Percentiles rank a stretch among this genome's conserved stretches.
phyloP scores from a whole-genome alignment of 2,113 vertebrate species.

The Psilopsiagon aymara region DNA sequence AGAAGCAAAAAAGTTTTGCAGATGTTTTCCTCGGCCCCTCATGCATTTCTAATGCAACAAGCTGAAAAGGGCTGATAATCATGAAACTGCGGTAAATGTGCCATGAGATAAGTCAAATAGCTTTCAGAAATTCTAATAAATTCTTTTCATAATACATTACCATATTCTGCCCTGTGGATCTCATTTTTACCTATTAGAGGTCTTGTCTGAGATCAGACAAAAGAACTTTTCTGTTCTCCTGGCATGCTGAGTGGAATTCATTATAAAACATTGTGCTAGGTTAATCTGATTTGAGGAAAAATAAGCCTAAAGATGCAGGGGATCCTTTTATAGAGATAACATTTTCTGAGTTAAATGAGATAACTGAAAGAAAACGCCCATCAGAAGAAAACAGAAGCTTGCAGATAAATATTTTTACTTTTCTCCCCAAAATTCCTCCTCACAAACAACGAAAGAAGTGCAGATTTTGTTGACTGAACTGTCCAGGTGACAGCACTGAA shows the following conservation, averaged over 20 bases:
- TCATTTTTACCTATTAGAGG: conserved; percentile 69
- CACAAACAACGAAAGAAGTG: not conserved
- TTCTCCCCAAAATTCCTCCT: not conserved
- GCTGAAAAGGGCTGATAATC: conserved; percentile 29
- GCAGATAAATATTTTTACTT: not conserved
- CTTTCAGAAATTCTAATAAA: conserved; percentile 48
- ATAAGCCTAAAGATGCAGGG: not conserved
- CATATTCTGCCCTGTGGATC: conserved; percentile 36
- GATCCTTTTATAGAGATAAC: not conserved
- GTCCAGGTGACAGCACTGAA: not conserved
- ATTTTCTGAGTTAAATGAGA: conserved; percentile 10
- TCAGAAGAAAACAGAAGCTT: not conserved
- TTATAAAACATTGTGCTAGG: conserved; percentile 22
- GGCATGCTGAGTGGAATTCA: conserved; percentile 34
- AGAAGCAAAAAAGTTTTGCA: not conserved
- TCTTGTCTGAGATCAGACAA: conserved; percentile 56
- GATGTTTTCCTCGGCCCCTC: not conserved
- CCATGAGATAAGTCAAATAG: conserved; percentile 27
- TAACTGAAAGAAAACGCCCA: not conserved
- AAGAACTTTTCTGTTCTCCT: conserved; percentile 31
- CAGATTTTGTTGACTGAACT: not conserved
- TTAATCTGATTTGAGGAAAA: conserved; percentile 38
- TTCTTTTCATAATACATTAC: conserved; percentile 44
- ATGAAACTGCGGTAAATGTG: conserved; percentile 17
- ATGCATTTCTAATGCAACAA: conserved; percentile 39